Conservation (phyloP, 2,888 invertebrate species). For the Heliconius aoede region DNA sequence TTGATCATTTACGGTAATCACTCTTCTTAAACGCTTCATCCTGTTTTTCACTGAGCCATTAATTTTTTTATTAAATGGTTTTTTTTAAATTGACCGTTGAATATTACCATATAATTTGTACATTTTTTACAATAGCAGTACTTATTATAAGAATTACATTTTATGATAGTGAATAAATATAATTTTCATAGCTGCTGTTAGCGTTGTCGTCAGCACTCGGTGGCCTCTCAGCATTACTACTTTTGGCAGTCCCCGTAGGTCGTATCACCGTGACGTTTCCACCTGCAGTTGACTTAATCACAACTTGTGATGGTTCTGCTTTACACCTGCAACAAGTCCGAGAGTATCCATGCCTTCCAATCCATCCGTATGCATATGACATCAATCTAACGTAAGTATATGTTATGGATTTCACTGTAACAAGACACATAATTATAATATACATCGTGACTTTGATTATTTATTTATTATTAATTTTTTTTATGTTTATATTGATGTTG, state of each 20-base stretch:
- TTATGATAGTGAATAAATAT: neutral
- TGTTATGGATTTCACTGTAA: neutral
- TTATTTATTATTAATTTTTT: no score
- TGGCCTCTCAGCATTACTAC: slow-evolving; percentile 86
- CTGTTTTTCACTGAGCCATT: slow-evolving; percentile 59
- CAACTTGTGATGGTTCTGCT: slow-evolving; percentile 74
- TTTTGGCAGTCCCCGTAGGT: slow-evolving; percentile 88
- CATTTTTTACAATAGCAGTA: neutral
- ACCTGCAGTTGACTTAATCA: slow-evolving; percentile 82
- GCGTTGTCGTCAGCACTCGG: slow-evolving; percentile 87
- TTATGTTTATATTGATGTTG: neutral
- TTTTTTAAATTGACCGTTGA: neutral
- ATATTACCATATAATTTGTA: neutral
- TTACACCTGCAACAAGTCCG: slow-evolving; percentile 73
- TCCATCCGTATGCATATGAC: slow-evolving; percentile 75
- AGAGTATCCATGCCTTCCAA: slow-evolving; percentile 77
- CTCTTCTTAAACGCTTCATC: slow-evolving; percentile 65
- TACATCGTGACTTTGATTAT: neutral
- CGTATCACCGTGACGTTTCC: slow-evolving; percentile 87
- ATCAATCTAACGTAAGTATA: slow-evolving; percentile 76
- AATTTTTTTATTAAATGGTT: slow-evolving; percentile 37
- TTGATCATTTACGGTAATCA: slow-evolving; percentile 65
- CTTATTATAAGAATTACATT: neutral
- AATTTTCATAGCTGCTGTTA: slow-evolving; percentile 82
- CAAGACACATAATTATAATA: neutral